phyloP scores from a whole-genome alignment of 2,888 invertebrate species.

The Prenolepis imparis region DNA sequence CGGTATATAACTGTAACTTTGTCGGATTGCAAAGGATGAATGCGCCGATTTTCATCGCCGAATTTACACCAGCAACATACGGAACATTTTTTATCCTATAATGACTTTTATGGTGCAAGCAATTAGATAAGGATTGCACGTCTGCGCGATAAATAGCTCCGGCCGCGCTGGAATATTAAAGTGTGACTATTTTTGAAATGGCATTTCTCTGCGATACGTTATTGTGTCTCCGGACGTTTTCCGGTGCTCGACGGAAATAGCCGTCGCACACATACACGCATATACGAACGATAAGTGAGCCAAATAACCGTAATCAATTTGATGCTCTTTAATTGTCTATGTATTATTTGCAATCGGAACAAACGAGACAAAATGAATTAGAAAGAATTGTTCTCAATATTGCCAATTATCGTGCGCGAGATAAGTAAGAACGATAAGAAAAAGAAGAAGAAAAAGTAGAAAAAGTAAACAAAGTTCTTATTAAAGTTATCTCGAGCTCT shows the following conservation, averaged over 20 bases:
- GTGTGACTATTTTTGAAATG: conserved; percentile 3
- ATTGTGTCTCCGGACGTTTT: conserved; percentile 35
- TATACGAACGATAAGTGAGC: conserved; percentile 12
- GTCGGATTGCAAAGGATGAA: conserved; percentile 14
- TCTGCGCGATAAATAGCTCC: not conserved
- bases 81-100: not conserved
- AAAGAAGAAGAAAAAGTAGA: not conserved
- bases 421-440: not conserved
- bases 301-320: not conserved
- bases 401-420: not conserved
- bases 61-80: conserved; percentile 23
- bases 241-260: conserved; percentile 9
- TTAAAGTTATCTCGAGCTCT: not conserved
- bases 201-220: not conserved
- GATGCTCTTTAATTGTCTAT: not conserved
- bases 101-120: not conserved
- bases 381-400: conserved; percentile 1
- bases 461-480: not conserved
- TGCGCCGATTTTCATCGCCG: not conserved
- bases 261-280: not conserved
- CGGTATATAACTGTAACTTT: not conserved
- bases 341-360: not conserved
- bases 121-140: not conserved
- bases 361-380: conserved; percentile 1
- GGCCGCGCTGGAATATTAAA: not conserved